Evolutionary conservation across 2,797 vertebrate species (phyloP), one percentile per base, ranked within the genome.

Genomic region (Gorsachius magnificus): DNA sequence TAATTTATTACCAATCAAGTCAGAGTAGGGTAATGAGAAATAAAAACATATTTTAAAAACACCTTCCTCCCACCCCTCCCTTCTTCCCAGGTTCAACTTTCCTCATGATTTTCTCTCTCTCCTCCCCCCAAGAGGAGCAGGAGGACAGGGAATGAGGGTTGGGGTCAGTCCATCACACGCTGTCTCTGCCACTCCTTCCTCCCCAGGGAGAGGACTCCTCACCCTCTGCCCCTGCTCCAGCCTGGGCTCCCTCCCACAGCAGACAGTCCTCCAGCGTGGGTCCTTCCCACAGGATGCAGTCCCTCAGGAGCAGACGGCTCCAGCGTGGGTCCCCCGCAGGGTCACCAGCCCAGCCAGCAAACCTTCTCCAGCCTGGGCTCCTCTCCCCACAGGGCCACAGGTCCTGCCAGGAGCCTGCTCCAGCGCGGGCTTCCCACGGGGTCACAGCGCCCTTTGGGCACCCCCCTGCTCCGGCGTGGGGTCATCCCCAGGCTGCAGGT

Each of bases 91-190:
- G 24, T 50, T 66, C 54, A 51, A 14, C 7, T 72, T 72, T 22
- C 16, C 22, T 72, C 16, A 22, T 6, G 11, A 77, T 13, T 70
- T 28, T 22, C 48, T 53, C 29, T 26, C 8, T 18, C 9, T 77
- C n/a, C 22, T 60, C 15, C 22, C n/a, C 22, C 0, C n/a, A 15
- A 35, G n/a, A 10, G 1, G 22, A 0, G 2, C n/a, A 8, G n/a
- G n/a, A 15, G n/a, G 57, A 60, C 0, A 5, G n/a, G n/a, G n/a
- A 58, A 35, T 58, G 57, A 22, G 57, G 15, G n/a, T 58, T 36
- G 22, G 0, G 15, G n/a, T 58, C n/a, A 35, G 56, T 57, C 13
- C 33, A n/a, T n/a, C 33, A n/a, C 56, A n/a, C 2, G 20, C 33
- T n/a, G 19, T 56, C 31, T 56, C 54, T 56, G 31, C 31, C 1